Conservation (phyloP, 1,140 invertebrate species). For the Cydia pomonella region DNA sequence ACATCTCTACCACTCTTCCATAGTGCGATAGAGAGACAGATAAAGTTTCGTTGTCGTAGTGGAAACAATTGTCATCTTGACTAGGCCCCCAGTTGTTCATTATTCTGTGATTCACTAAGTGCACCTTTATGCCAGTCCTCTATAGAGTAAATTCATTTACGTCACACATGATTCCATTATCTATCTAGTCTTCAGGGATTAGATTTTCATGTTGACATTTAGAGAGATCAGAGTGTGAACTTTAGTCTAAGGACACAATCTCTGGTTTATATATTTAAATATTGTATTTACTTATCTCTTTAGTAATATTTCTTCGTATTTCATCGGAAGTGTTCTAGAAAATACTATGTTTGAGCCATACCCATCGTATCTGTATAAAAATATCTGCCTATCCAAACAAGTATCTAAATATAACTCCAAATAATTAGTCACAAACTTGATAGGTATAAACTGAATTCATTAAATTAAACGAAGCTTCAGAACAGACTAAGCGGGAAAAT, state of each 20-base stretch:
- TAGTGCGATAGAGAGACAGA: no score
- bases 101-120: not conserved
- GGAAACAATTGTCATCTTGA: no score
- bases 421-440: not conserved
- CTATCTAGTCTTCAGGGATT: not conserved
- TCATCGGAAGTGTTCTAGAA: no score
- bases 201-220: conserved; percentile 4
- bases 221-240: not conserved
- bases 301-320: no score
- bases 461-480: not conserved
- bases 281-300: not conserved
- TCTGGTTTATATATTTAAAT: not conserved
- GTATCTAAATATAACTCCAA: not conserved
- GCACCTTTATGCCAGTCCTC: not conserved
- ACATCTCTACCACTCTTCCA: no score
- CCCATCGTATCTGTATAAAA: no score
- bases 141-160: conserved; percentile 4
- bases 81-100: no score
- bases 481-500: conserved; percentile 16
- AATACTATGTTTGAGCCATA: no score
- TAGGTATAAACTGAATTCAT: not conserved
- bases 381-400: not conserved
- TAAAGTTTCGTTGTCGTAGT: no score
- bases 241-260: not conserved
- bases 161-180: not conserved